Conservation (phyloP, 2,113 vertebrate species). For the Nyctereutes procyonoides region DNA sequence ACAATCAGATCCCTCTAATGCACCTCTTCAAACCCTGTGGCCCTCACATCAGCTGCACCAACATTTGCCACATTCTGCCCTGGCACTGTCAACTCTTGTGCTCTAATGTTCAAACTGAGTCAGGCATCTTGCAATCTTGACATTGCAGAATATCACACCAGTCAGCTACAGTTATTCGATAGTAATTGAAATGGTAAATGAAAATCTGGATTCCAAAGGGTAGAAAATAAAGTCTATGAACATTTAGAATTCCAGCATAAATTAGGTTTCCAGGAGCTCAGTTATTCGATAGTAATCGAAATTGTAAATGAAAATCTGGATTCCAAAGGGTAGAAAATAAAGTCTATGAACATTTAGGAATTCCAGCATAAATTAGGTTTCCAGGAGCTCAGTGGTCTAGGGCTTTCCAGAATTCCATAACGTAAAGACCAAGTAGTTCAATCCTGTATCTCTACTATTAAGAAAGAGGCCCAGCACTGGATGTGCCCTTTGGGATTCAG, state of each 20-base stretch:
- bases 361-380: background rate
- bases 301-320: background rate
- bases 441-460: background rate
- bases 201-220: background rate
- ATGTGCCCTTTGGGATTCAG: background rate
- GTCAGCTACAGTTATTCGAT: background rate
- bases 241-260: background rate
- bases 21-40: background rate
- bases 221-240: background rate
- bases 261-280: background rate
- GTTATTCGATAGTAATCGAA: background rate
- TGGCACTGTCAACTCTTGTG: fast-evolving
- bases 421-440: background rate
- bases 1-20: background rate
- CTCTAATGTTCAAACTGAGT: background rate
- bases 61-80: background rate
- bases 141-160: background rate
- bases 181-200: background rate
- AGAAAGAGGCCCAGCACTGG: background rate
- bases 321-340: background rate
- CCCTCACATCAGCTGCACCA: fast-evolving
- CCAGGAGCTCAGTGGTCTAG: background rate
- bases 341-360: background rate
- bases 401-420: background rate
- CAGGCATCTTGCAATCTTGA: background rate